A percentile compares a stretch with the other conserved stretches of the same genome.
Evolutionary conservation across 2,888 invertebrate genomes (phyloP).

Genomic region (Blera fallax): DNA sequence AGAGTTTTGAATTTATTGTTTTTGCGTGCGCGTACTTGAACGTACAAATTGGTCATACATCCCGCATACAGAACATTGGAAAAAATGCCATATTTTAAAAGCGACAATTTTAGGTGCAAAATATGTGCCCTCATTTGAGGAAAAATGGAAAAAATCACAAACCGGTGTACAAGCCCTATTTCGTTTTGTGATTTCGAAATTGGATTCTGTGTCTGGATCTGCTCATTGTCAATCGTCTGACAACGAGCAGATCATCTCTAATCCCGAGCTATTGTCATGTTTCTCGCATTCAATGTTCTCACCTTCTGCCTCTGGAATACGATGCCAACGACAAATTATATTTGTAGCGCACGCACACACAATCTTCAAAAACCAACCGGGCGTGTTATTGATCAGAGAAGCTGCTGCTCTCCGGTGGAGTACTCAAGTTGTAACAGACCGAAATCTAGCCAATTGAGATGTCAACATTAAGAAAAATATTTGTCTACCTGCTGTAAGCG

Average conservation of each 20-base stretch:
- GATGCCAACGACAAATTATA: slow-evolving; percentile 33
- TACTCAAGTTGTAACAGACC: slow-evolving; percentile 64
- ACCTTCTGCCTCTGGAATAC: slow-evolving; percentile 57
- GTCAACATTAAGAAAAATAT: slow-evolving; percentile 73
- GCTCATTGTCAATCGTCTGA: slow-evolving; percentile 1
- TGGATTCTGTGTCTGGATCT: slow-evolving; percentile 55
- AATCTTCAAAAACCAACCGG: slow-evolving; percentile 59
- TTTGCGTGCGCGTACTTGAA: slow-evolving; percentile 21
- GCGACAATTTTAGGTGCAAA: slow-evolving; percentile 24
- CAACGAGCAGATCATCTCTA: slow-evolving; percentile 72
- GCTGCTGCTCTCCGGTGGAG: neutral
- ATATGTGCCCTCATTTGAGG: slow-evolving; percentile 44
- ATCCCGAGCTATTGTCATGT: slow-evolving; percentile 65
- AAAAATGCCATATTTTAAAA: neutral
- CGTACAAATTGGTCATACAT: slow-evolving; percentile 51
- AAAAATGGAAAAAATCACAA: neutral
- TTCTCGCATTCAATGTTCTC: slow-evolving; percentile 53
- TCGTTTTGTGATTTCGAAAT: slow-evolving; percentile 46
- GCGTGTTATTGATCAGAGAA: slow-evolving; percentile 62
- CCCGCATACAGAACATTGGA: slow-evolving; percentile 43
- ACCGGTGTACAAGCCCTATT: slow-evolving; percentile 2
- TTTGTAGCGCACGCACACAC: slow-evolving; percentile 27
- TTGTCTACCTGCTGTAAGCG: slow-evolving; percentile 73
- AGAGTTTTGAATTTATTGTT: slow-evolving; percentile 54
- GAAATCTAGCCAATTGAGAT: slow-evolving; percentile 70